Conservation (phyloP, 2,797 vertebrate species). For the Melanotaenia maccullochi region DNA sequence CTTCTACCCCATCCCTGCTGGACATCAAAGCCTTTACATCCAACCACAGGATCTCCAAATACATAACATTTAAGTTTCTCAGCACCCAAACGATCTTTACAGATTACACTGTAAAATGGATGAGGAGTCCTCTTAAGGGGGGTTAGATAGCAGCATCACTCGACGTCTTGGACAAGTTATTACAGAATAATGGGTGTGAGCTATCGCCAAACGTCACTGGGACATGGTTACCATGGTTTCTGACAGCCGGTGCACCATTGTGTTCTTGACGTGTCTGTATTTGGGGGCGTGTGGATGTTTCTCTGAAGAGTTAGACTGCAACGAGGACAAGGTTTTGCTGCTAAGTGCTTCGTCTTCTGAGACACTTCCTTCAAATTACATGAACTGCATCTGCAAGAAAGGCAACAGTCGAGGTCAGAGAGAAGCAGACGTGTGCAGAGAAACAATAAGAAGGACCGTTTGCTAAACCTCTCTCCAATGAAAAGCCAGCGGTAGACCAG, state of each 20-base stretch:
- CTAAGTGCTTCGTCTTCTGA: constrained; percentile 88
- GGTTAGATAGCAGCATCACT: constrained; percentile 84
- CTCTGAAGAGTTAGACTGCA: constrained; percentile 89
- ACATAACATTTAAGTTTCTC: constrained; percentile 80
- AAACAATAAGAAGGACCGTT: neutral
- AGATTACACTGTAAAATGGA: constrained; percentile 78
- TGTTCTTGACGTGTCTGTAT: constrained; percentile 81
- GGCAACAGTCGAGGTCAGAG: constrained; percentile 27
- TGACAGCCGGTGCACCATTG: constrained; percentile 71
- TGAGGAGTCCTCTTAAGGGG: constrained; percentile 77
- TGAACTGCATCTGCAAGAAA: constrained; percentile 95
- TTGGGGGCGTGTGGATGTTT: constrained; percentile 71
- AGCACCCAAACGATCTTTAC: constrained; percentile 78
- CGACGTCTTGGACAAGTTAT: constrained; percentile 86
- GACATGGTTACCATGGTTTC: constrained; percentile 76
- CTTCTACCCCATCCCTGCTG: constrained; percentile 48
- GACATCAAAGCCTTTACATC: constrained; percentile 76
- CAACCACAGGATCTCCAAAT: constrained; percentile 76
- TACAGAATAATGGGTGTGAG: constrained; percentile 81
- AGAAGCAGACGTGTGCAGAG: neutral
- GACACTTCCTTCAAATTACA: constrained; percentile 89
- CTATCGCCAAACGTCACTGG: constrained; percentile 72
- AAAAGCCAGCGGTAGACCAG: neutral
- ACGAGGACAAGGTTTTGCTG: constrained; percentile 88
- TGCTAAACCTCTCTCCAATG: constrained; percentile 3